Conservation (phyloP, 92 coral and sea anemone genomes). For the Isaurus tuberculatus region DNA sequence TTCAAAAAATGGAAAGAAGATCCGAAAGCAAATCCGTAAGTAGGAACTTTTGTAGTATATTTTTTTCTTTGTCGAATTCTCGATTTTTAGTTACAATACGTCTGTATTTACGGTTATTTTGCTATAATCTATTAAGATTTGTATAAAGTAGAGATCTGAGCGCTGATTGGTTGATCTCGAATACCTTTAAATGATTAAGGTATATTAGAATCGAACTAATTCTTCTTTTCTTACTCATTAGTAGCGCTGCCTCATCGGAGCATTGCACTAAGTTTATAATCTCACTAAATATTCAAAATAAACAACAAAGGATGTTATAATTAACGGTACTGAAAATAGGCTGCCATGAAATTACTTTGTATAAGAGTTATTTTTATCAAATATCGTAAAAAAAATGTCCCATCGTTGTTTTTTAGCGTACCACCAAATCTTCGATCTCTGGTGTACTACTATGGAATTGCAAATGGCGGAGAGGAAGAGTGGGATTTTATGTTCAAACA, state of each 20-base stretch:
- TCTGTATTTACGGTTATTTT: not conserved
- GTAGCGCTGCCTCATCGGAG: too few relatives aligned
- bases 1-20: constrained; percentile 77
- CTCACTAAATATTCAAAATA: too few relatives aligned
- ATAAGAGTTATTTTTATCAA: not conserved
- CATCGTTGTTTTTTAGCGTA: constrained; percentile 52
- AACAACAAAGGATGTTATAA: too few relatives aligned
- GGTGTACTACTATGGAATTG: constrained; percentile 75
- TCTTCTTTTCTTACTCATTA: too few relatives aligned
- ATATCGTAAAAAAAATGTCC: not conserved
- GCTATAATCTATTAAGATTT: too few relatives aligned
- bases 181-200: too few relatives aligned
- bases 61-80: not conserved
- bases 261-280: too few relatives aligned
- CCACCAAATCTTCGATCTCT: constrained; percentile 72
- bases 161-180: too few relatives aligned
- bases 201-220: too few relatives aligned
- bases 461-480: constrained; percentile 73
- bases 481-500: constrained; percentile 84
- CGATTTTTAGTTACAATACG: not conserved
- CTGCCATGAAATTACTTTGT: too few relatives aligned
- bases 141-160: too few relatives aligned
- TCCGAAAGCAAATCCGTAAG: constrained; percentile 67
- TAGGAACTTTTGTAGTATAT: not conserved
- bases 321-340: too few relatives aligned